These are phyloP conservation scores for Monarcha castaneiventris DNA, from an alignment of 2,113 vertebrate species.

Conservation along the genomic window DNA sequence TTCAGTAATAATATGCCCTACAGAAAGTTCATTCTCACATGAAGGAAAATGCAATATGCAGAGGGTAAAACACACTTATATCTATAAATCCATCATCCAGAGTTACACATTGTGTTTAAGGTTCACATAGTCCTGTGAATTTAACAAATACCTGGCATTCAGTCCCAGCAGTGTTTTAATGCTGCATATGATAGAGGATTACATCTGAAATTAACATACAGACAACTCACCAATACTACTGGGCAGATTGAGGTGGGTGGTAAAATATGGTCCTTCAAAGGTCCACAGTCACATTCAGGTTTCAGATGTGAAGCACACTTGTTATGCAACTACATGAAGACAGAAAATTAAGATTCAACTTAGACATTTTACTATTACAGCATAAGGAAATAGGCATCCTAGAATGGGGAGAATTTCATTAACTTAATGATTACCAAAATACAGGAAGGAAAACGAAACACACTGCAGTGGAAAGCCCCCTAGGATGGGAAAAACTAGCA, in stretches of 20 bases:
- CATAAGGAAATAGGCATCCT: background rate
- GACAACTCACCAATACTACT: conserved; percentile 86
- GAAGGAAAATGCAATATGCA: conserved; percentile 16
- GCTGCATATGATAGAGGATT: background rate
- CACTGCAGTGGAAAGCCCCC: background rate
- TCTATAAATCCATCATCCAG: background rate
- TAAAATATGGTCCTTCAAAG: conserved; percentile 92
- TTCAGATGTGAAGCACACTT: conserved; percentile 96
- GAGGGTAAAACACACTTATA: background rate
- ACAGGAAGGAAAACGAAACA: background rate
- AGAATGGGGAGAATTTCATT: background rate
- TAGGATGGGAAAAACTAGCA: background rate
- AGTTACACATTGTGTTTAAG: background rate
- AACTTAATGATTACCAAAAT: background rate
- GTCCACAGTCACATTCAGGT: conserved; percentile 93
- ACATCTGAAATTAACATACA: background rate
- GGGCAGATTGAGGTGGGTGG: conserved; percentile 92
- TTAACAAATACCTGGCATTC: background rate
- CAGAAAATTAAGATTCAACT: conserved; percentile 15
- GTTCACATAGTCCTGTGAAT: background rate
- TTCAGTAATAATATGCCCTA: conserved; percentile 33
- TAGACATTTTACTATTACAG: background rate
- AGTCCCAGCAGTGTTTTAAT: background rate
- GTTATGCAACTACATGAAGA: conserved; percentile 85
- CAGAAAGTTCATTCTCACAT: conserved; percentile 26